These are phyloP conservation scores for Calameuta filiformis DNA, from an alignment of 2,888 invertebrate genomes.

Conservation along the genomic window DNA sequence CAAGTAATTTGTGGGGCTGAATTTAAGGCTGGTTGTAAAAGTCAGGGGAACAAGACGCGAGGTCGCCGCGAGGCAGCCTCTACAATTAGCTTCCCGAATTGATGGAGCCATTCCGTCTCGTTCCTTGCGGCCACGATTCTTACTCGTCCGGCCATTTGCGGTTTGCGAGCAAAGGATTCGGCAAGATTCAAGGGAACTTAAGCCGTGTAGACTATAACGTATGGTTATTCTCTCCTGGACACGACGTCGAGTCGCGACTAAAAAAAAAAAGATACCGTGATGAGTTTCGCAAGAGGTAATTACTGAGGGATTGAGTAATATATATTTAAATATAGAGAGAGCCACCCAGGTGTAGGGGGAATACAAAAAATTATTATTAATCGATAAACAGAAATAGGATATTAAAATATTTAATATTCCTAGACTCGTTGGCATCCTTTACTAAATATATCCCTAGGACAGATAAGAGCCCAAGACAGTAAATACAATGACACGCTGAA, in stretches of 20 bases:
- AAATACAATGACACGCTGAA: background rate
- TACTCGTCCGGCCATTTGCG: conserved; percentile 1
- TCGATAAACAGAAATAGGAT: background rate
- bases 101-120: conserved; percentile 23
- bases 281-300: background rate
- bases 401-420: background rate
- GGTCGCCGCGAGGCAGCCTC: conserved; percentile 10
- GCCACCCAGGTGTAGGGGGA: background rate
- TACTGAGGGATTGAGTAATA: background rate
- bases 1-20: conserved; percentile 27
- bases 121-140: background rate
- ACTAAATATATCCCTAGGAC: background rate
- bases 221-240: background rate
- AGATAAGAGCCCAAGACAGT: background rate
- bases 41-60: conserved; percentile 7
- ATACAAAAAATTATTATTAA: background rate
- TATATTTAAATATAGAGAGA: background rate
- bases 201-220: background rate
- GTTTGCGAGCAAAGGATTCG: conserved; percentile 1
- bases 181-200: background rate
- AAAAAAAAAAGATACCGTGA: background rate
- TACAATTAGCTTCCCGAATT: conserved; percentile 27
- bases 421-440: background rate
- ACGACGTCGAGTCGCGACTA: background rate
- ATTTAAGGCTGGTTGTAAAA: conserved; percentile 22